Conservation (phyloP, 2,888 invertebrate genomes). For the Dastarcus helophoroides region DNA sequence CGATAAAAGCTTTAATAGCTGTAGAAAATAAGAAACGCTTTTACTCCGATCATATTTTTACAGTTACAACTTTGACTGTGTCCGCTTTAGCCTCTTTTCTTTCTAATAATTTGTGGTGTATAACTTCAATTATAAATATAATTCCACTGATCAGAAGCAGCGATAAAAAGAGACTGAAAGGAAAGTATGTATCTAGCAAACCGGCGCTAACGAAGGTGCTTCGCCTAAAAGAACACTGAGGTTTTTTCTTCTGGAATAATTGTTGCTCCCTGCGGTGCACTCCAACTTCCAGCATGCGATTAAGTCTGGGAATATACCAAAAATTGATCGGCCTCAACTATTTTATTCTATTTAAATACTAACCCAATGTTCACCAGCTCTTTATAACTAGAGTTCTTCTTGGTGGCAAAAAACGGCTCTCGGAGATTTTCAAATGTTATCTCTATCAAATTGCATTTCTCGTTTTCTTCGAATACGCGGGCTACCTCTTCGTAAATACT, state of each 20-base stretch:
- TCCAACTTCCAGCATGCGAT: constrained; percentile 31
- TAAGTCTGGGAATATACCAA: no score
- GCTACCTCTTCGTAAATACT: constrained; percentile 52
- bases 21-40: no score
- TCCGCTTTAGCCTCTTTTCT: no score
- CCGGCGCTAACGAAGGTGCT: constrained; percentile 34
- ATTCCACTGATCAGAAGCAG: no score
- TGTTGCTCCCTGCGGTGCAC: constrained; percentile 54
- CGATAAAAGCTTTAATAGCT: no score
- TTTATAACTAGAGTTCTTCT: constrained; percentile 40
- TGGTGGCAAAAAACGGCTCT: constrained; percentile 42
- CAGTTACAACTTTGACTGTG: no score
- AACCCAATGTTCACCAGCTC: constrained; percentile 44
- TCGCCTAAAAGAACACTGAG: constrained; percentile 42
- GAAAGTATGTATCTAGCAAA: not conserved
- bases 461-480: constrained; percentile 50
- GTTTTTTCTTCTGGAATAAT: constrained; percentile 55
- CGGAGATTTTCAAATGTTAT: constrained; percentile 43
- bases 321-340: no score
- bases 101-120: no score
- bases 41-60: no score
- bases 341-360: no score
- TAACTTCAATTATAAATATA: no score
- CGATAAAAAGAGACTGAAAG: no score
- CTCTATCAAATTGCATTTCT: constrained; percentile 56